Base-by-base conservation (phyloP, 2,888 invertebrate genomes). In the Petrolisthes manimaculis region DNA sequence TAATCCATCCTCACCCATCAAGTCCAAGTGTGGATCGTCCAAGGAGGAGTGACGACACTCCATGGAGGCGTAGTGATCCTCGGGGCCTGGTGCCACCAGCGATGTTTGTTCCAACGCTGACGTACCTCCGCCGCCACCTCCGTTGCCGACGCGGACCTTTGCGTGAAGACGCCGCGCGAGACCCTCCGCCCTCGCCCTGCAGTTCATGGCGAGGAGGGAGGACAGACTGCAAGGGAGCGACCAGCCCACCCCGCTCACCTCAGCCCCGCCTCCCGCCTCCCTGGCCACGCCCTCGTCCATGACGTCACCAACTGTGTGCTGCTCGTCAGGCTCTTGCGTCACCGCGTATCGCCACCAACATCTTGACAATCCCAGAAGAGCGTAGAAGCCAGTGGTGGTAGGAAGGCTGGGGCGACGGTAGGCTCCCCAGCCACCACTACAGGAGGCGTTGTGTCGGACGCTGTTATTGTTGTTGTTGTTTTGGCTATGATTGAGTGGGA, bases 141-240 rank as follows among this genome's bases (percentile, higher is more conserved):
- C 55, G 55, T 37, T 4, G n/a, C 87, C 83, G 24, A 87, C 67
- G 4, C 84, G 83, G 55, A 90, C 84, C 53, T 82, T 83, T 9
- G 90, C 56, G 53, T 89, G 89, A n/a, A 90, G 82, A 54, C 89
- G 82, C 54, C 90, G 86, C 55, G 90, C 90, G 14, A 90, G 78
- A 53, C 89, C 89, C 79, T 90, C 87, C 69, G 90, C 90, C 85
- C 88, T 80, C 69, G 90, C 90, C 61, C 90, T 84, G 74, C 90
- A 90, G 84, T 90, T 90, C 90, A 90, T 87, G 79, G 87, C 85
- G 61, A 90, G 90, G 69, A 90, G 85, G 53, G 90, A 90, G 69
- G 90, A 86, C 74, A 90, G 88, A 82, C 87, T 89, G 86, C 90
- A 90, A 37, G 90, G 89, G 61, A 90, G 83, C 18, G 90, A 83